Evolutionary conservation across 2,888 invertebrate genomes (phyloP).

Genomic region (Glaucopsyche alexis): DNA sequence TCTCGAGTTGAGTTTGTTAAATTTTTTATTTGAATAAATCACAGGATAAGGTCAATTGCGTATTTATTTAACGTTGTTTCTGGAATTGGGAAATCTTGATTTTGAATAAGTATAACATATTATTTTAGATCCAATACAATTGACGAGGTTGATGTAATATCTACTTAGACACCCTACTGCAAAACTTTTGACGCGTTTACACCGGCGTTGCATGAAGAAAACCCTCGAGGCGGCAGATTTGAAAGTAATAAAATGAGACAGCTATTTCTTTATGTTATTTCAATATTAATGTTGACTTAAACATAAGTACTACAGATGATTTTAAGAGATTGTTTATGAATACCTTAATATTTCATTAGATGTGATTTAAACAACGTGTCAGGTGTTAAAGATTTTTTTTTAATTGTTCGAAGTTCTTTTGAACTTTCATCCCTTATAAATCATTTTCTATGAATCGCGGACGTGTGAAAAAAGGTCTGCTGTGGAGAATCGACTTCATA

Average conservation of each 20-base stretch:
- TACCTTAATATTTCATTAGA: constrained; percentile 12
- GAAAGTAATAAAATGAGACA: too few species aligned
- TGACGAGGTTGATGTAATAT: too few species aligned
- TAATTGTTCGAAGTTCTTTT: background rate
- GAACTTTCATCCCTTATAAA: constrained; percentile 10
- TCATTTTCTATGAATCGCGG: constrained; percentile 9
- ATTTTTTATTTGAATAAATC: constrained; percentile 17
- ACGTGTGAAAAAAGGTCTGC: constrained; percentile 6
- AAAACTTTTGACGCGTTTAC: too few species aligned
- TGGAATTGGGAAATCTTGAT: constrained; percentile 7
- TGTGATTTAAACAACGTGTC: background rate
- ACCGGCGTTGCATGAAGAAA: too few species aligned
- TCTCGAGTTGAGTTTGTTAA: background rate
- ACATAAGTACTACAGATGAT: background rate
- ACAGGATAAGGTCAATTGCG: constrained; percentile 5
- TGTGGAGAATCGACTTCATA: background rate
- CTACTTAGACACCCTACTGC: too few species aligned
- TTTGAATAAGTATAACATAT: background rate
- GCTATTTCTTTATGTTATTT: too few species aligned
- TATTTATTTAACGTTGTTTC: background rate
- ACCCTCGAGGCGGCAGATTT: too few species aligned
- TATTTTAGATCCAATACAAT: too few species aligned
- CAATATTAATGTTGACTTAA: background rate
- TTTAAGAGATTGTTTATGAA: background rate
- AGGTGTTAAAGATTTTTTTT: constrained; percentile 9